Evolutionary conservation across 2,888 invertebrate genomes (phyloP).

Genomic region (Drosophila percnosoma): DNA sequence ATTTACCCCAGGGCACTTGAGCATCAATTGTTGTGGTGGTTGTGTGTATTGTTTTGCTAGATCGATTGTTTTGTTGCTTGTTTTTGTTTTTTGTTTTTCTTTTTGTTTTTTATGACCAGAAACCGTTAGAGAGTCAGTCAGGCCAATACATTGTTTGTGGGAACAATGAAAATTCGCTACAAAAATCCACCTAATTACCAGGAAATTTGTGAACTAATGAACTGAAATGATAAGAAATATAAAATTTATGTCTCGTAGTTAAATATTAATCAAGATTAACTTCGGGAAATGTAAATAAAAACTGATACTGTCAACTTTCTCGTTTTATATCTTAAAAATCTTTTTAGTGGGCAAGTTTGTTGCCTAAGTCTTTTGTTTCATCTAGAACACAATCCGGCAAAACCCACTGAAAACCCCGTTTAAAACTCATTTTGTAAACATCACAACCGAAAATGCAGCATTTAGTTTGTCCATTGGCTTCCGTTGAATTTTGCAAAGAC

Average conservation of each 20-base stretch:
- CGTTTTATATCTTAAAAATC: background rate
- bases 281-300: slow-evolving; percentile 11
- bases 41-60: slow-evolving; percentile 46
- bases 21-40: slow-evolving; percentile 70
- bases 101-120: slow-evolving; percentile 56
- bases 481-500: slow-evolving; percentile 63
- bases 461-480: slow-evolving; percentile 63
- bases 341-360: slow-evolving; percentile 39
- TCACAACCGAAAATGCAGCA: slow-evolving; percentile 51
- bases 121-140: slow-evolving; percentile 62
- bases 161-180: slow-evolving; percentile 54
- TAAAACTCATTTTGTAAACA: slow-evolving; percentile 61
- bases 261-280: slow-evolving; percentile 6
- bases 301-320: background rate
- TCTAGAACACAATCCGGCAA: slow-evolving; percentile 12
- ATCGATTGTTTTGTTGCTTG: slow-evolving; percentile 48
- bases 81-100: slow-evolving; percentile 3
- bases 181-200: slow-evolving; percentile 64
- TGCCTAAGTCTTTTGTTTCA: slow-evolving; percentile 65
- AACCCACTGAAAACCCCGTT: slow-evolving; percentile 39
- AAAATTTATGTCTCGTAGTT: slow-evolving; percentile 5
- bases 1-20: slow-evolving; percentile 69
- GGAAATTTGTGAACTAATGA: slow-evolving; percentile 58
- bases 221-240: slow-evolving; percentile 31
- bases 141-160: slow-evolving; percentile 43